phyloP scores from a whole-genome alignment of 2,797 vertebrate species.

The Triplophysa yarkandensis region DNA sequence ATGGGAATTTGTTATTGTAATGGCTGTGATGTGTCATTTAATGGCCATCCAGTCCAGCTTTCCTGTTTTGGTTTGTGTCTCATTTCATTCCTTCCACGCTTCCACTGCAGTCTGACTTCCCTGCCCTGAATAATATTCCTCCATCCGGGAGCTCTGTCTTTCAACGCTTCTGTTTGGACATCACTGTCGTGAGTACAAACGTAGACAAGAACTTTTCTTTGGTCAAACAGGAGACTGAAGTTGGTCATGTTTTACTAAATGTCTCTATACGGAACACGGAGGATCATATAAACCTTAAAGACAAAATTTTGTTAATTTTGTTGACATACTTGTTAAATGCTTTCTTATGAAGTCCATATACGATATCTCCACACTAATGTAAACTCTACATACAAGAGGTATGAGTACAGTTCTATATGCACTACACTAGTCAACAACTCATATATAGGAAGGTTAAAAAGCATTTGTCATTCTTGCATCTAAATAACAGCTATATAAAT shows the following conservation, averaged over 20 bases:
- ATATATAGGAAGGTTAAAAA: not conserved
- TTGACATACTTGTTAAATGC: slow-evolving; percentile 21
- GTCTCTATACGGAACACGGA: not conserved
- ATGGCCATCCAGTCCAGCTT: slow-evolving; percentile 41
- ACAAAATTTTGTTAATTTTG: not conserved
- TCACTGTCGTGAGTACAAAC: slow-evolving; percentile 44
- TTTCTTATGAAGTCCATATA: slow-evolving; percentile 40
- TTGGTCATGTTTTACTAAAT: not conserved
- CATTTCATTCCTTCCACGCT: slow-evolving; percentile 24
- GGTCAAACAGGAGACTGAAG: not conserved
- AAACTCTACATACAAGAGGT: slow-evolving; percentile 31
- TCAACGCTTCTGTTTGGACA: slow-evolving; percentile 47
- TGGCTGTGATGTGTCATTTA: slow-evolving; percentile 40
- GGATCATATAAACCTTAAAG: not conserved
- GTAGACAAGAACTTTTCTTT: not conserved
- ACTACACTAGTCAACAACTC: not conserved
- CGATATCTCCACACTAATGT: slow-evolving; percentile 8
- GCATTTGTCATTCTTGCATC: not conserved
- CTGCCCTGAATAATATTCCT: slow-evolving; percentile 18
- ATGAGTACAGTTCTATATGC: not conserved
- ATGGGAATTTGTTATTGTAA: slow-evolving; percentile 20
- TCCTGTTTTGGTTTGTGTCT: slow-evolving; percentile 56
- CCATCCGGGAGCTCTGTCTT: slow-evolving; percentile 27
- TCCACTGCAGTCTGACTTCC: slow-evolving; percentile 2
- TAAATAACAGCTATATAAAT: not conserved